A percentile compares a stretch with the other conserved stretches of the same genome.
Conservation (phyloP, 1,140 invertebrate genomes). For the Drosophila arizonae region DNA sequence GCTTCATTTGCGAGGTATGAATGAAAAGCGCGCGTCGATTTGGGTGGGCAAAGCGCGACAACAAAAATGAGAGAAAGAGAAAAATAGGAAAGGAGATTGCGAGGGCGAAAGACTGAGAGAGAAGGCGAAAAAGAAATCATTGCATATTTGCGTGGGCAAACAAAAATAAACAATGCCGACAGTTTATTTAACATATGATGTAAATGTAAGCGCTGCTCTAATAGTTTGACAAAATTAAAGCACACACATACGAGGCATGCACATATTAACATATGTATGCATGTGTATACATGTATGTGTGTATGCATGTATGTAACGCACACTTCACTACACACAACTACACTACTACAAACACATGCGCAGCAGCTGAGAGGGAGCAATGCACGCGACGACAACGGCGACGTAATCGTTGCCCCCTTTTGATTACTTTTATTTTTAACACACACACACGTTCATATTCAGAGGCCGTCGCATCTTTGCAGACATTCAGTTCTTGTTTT, state of each 20-base stretch:
- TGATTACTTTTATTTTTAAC: conserved; percentile 73
- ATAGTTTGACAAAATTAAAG: conserved; percentile 63
- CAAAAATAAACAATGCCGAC: conserved; percentile 61
- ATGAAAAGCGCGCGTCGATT: conserved; percentile 48
- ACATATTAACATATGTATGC: neutral
- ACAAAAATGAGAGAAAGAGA: conserved; percentile 4
- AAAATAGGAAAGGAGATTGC: neutral
- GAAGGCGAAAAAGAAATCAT: conserved; percentile 58
- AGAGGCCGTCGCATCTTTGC: conserved; percentile 49
- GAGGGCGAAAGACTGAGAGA: neutral
- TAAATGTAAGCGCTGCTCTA: conserved; percentile 75
- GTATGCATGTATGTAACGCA: conserved; percentile 7
- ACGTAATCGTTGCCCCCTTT: conserved; percentile 56
- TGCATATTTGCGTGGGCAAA: conserved; percentile 79
- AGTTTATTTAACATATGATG: conserved; percentile 78
- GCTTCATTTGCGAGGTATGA: conserved; percentile 68
- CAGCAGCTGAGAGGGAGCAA: conserved; percentile 75
- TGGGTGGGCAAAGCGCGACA: conserved; percentile 4
- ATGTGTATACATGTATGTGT: neutral
- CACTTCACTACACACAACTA: conserved; percentile 39
- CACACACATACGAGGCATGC: conserved; percentile 1
- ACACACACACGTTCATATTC: conserved; percentile 22
- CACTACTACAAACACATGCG: conserved; percentile 59
- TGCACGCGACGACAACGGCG: conserved; percentile 59
- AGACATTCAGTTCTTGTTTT: conserved; percentile 46